Evolutionary conservation across 2,888 invertebrate genomes (phyloP).

Genomic region (Venustoraphidia nigricollis): DNA sequence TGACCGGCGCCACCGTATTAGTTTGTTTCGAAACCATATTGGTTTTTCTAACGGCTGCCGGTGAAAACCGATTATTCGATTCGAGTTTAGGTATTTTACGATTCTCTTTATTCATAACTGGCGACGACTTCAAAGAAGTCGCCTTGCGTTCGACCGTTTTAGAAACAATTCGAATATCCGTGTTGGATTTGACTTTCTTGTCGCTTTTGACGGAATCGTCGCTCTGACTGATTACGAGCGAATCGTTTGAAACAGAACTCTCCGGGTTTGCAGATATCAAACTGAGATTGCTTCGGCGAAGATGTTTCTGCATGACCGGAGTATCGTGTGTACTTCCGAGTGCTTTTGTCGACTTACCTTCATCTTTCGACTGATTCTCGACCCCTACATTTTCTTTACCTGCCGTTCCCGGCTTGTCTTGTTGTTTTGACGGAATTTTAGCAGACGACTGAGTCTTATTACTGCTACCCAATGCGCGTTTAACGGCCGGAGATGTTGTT

Average conservation of each 20-base stretch:
- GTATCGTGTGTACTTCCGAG: neutral
- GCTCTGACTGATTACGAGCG: neutral
- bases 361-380: no score
- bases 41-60: no score
- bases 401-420: no score
- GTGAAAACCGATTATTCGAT: constrained; percentile 2
- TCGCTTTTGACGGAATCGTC: neutral
- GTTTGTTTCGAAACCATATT: no score
- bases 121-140: constrained; percentile 9
- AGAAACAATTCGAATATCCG: constrained; percentile 3
- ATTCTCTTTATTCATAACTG: constrained; percentile 9
- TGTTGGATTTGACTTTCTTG: constrained; percentile 4
- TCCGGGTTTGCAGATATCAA: constrained; percentile 32
- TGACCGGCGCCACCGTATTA: no score
- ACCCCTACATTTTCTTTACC: no score
- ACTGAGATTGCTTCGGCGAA: constrained; percentile 21
- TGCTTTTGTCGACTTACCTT: no score
- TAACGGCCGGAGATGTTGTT: constrained; percentile 48
- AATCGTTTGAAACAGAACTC: constrained; percentile 30
- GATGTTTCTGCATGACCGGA: constrained; percentile 22
- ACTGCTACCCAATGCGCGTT: constrained; percentile 22
- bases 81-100: constrained; percentile 7
- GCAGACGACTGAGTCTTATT: no score
- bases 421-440: no score
- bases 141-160: constrained; percentile 7